phyloP scores from a whole-genome alignment of 2,888 invertebrate species.

The Catocala sponsa region DNA sequence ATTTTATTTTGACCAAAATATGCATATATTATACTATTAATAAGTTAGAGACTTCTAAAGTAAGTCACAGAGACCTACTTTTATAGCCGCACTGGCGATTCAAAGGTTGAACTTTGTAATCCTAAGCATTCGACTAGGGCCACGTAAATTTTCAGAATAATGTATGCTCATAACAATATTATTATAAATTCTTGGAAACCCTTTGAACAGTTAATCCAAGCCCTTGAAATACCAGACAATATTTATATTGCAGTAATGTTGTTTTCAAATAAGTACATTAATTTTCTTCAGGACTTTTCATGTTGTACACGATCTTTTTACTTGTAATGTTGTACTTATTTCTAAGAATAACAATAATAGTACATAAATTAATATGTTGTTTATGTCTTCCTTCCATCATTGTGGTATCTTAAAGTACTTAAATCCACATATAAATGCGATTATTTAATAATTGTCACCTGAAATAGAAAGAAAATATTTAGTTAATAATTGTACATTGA shows the following conservation, averaged over 20 bases:
- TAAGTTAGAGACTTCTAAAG: no score
- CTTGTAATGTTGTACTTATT: neutral
- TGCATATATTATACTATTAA: no score
- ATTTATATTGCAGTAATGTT: no score
- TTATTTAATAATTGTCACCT: slow-evolving; percentile 2
- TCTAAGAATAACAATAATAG: slow-evolving; percentile 1
- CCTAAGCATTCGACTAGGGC: no score
- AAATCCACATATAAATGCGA: slow-evolving; percentile 6
- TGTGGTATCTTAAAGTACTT: neutral
- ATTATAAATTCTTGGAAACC: neutral
- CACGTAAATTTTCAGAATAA: no score
- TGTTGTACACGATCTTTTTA: neutral
- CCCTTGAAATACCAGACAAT: no score
- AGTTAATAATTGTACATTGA: neutral
- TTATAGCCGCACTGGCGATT: no score
- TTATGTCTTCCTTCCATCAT: neutral
- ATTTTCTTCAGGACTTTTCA: neutral
- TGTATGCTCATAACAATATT: no score
- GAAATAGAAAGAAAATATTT: slow-evolving; percentile 1
- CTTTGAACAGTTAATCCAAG: neutral
- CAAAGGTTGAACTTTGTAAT: no score
- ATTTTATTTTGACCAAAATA: no score
- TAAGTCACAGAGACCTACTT: no score
- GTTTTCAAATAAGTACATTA: no score
- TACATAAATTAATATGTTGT: neutral